phyloP scores from a whole-genome alignment of 2,888 invertebrate species.

The Mythimna impura region DNA sequence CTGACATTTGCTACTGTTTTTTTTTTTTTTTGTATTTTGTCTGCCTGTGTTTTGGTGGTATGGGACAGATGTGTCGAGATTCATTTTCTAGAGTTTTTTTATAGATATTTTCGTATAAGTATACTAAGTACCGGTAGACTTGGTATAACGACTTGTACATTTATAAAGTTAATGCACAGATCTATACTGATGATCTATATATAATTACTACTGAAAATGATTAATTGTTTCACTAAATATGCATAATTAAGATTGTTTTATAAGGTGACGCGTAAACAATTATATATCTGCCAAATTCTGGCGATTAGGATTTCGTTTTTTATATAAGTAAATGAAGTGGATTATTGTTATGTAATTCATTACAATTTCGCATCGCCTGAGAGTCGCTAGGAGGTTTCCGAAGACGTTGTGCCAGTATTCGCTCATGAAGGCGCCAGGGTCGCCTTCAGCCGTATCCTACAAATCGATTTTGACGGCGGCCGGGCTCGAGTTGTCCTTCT shows the following conservation, averaged over 20 bases:
- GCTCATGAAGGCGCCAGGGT: constrained; percentile 30
- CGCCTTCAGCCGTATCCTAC: constrained; percentile 46
- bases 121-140: not conserved
- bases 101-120: not conserved
- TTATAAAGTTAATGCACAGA: not conserved
- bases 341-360: not conserved
- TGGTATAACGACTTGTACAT: not conserved
- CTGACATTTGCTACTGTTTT: not conserved
- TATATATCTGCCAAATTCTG: not conserved
- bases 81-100: not conserved
- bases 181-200: not conserved
- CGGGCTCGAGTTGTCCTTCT: constrained; percentile 91
- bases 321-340: not conserved
- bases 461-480: constrained; percentile 55
- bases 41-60: not conserved
- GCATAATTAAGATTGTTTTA: not conserved
- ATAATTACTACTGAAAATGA: not conserved
- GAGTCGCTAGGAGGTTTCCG: constrained; percentile 12
- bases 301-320: not conserved
- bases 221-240: not conserved
- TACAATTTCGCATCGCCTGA: not conserved
- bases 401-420: constrained; percentile 24
- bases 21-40: not conserved
- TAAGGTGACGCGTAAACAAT: not conserved
- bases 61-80: not conserved